A percentile compares a stretch with the other conserved stretches of the same genome.
phyloP scores from a whole-genome alignment of 1,140 invertebrate species.

The Zophobas atratus region DNA sequence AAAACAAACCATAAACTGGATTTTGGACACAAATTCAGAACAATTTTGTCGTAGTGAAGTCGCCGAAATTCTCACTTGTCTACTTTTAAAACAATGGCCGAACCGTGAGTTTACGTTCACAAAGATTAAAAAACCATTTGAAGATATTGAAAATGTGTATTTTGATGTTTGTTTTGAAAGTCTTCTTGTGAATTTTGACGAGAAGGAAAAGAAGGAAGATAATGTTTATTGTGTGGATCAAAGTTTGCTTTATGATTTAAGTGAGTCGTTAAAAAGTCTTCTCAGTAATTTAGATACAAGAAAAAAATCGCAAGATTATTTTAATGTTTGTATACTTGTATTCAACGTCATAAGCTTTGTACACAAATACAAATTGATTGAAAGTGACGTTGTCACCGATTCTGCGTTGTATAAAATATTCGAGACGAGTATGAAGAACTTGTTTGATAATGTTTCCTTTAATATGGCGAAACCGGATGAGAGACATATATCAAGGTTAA shows the following conservation, averaged over 20 bases:
- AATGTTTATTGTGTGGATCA: slow-evolving; percentile 2
- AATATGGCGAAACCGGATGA: neutral
- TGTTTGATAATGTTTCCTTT: neutral
- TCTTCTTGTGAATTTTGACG: neutral
- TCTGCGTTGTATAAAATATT: neutral
- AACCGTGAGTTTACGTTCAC: slow-evolving; percentile 11
- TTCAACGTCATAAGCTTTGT: slow-evolving; percentile 5
- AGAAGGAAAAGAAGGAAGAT: neutral
- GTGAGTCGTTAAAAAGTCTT: slow-evolving; percentile 1
- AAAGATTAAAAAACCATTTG: slow-evolving; percentile 11
- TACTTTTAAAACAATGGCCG: slow-evolving; percentile 62
- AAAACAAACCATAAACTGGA: slow-evolving; percentile 55
- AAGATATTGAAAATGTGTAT: slow-evolving; percentile 56
- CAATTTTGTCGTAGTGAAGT: neutral
- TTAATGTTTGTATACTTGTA: neutral
- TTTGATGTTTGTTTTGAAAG: slow-evolving; percentile 56
- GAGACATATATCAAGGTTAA: neutral
- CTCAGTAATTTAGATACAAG: neutral
- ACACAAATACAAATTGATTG: neutral
- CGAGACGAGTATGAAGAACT: neutral
- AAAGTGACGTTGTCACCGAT: neutral
- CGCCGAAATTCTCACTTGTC: slow-evolving; percentile 58
- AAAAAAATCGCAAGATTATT: neutral
- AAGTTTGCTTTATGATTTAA: neutral
- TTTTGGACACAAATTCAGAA: slow-evolving; percentile 53